A percentile compares a stretch with the other conserved stretches of the same genome.
Evolutionary conservation across 2,797 vertebrate genomes (phyloP).

Genomic region (Fundulus diaphanus): DNA sequence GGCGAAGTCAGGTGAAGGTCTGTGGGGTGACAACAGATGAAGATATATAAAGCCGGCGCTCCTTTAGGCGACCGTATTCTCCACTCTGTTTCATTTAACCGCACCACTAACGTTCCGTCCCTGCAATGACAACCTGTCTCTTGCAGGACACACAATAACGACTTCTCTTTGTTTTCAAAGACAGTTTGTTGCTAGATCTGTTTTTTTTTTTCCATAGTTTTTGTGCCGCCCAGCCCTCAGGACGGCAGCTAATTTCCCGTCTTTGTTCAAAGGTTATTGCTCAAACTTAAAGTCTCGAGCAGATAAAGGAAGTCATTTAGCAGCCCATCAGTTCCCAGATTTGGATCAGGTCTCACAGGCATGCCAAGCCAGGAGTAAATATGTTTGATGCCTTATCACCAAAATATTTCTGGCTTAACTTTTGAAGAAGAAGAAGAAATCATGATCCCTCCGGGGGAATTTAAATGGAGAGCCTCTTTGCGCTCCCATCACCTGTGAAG

Average conservation of each 20-base stretch:
- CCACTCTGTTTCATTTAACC: slow-evolving; percentile 23
- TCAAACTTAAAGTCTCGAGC: slow-evolving; percentile 61
- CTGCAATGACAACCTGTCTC: slow-evolving; percentile 26
- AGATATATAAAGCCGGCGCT: slow-evolving; percentile 41
- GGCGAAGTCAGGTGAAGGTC: slow-evolving; percentile 45
- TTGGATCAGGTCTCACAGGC: slow-evolving; percentile 73
- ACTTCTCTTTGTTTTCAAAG: slow-evolving; percentile 54
- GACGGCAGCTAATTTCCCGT: slow-evolving; percentile 56
- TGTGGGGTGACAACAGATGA: slow-evolving; percentile 57
- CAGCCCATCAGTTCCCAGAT: slow-evolving; percentile 76
- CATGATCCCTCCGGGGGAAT: slow-evolving; percentile 44
- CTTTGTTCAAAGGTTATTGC: slow-evolving; percentile 74
- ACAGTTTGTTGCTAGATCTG: slow-evolving; percentile 30
- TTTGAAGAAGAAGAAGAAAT: slow-evolving; percentile 12
- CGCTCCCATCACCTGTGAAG: slow-evolving; percentile 42
- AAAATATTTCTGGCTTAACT: slow-evolving; percentile 66
- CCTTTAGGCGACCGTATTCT: slow-evolving; percentile 14
- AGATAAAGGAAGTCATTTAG: slow-evolving; percentile 81
- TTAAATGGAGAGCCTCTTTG: slow-evolving; percentile 52
- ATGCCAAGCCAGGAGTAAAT: slow-evolving; percentile 69
- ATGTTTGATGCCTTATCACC: slow-evolving; percentile 73
- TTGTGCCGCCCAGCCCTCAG: slow-evolving; percentile 5
- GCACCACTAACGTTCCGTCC: slow-evolving; percentile 31
- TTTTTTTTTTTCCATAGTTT: slow-evolving; percentile 47
- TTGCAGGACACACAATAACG: slow-evolving; percentile 4